These are phyloP conservation scores for Fukomys damarensis DNA, from an alignment of 2,113 vertebrate genomes.

Conservation along the genomic window DNA sequence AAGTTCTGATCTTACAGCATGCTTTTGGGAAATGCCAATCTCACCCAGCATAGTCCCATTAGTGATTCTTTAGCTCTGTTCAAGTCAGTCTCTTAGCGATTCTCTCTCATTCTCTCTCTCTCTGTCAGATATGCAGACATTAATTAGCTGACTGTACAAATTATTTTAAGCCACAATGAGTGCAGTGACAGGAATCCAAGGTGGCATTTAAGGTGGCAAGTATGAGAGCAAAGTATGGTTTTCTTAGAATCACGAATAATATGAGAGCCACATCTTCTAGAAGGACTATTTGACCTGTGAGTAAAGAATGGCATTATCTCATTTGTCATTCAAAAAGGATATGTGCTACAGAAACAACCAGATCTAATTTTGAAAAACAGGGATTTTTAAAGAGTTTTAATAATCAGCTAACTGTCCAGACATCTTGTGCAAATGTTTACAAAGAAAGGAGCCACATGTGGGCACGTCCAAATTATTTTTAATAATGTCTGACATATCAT, in stretches of 20 bases:
- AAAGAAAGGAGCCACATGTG: not conserved
- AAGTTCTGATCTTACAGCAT: not conserved
- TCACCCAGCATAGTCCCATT: not conserved
- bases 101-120: not conserved
- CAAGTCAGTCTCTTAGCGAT: not conserved
- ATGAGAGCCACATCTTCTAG: not conserved
- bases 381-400: not conserved
- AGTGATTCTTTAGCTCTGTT: not conserved
- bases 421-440: slow-evolving; percentile 47
- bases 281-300: not conserved
- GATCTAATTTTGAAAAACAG: not conserved
- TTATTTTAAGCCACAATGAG: not conserved
- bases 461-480: slow-evolving; percentile 43
- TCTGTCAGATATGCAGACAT: not conserved
- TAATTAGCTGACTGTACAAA: not conserved
- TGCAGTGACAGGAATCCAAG: not conserved
- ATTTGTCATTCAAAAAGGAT: not conserved
- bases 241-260: not conserved
- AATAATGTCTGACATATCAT: slow-evolving; percentile 13
- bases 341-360: not conserved
- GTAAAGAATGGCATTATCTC: not conserved
- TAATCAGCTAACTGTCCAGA: not conserved
- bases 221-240: not conserved
- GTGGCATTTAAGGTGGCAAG: not conserved
- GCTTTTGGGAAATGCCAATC: not conserved